Percentiles rank a stretch among this genome's conserved stretches.
Conservation (phyloP, 2,888 invertebrate species). For the Mythimna impura region DNA sequence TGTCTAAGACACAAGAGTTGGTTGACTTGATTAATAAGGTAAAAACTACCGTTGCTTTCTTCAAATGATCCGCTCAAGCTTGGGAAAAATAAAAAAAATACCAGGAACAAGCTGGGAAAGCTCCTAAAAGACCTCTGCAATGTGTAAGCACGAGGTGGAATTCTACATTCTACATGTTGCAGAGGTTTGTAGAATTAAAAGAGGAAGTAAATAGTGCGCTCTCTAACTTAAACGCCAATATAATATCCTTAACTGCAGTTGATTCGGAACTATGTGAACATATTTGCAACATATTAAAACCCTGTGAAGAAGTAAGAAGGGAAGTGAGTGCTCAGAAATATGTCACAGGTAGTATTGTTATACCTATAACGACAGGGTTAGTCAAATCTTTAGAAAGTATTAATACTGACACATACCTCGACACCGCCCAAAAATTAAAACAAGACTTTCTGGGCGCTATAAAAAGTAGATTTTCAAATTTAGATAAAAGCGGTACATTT, state of each 20-base stretch:
- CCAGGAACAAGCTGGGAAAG: conserved; percentile 10
- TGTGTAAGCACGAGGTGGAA: background rate
- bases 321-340: background rate
- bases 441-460: background rate
- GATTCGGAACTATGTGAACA: background rate
- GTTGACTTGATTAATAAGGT: too few species aligned
- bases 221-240: background rate
- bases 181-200: conserved; percentile 1
- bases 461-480: conserved; percentile 4
- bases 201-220: background rate
- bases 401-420: background rate
- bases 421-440: background rate
- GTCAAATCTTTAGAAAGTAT: background rate
- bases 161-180: too few species aligned
- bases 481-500: conserved; percentile 9
- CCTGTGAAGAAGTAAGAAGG: background rate
- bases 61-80: conserved; percentile 9
- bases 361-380: background rate
- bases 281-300: background rate
- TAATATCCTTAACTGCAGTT: background rate
- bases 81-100: conserved; percentile 13
- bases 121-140: conserved; percentile 6
- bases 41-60: background rate
- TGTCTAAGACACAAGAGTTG: too few species aligned
- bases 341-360: background rate